Percentiles rank a stretch among this genome's conserved stretches.
Evolutionary conservation across 2,888 invertebrate genomes (phyloP).

Genomic region (Theretra japonica): DNA sequence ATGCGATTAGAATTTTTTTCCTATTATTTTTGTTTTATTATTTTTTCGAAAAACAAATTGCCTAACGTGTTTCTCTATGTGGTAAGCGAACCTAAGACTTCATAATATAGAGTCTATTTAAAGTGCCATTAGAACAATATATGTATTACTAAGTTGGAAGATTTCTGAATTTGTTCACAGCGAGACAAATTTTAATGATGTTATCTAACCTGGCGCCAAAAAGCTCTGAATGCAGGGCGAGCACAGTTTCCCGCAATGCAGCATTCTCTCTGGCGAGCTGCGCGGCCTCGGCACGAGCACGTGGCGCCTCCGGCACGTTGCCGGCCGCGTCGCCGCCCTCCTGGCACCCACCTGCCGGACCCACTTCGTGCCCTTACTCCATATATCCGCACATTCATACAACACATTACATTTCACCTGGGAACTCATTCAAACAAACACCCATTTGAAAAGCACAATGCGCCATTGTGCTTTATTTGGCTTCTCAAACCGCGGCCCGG

Average conservation of each 20-base stretch:
- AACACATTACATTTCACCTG: conserved; percentile 1
- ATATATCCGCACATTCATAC: background rate
- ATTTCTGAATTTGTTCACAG: no score
- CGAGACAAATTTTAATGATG: background rate
- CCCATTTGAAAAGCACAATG: conserved; percentile 17
- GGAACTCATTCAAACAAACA: background rate
- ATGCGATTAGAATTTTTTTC: no score
- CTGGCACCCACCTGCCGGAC: conserved; percentile 61
- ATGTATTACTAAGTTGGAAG: no score
- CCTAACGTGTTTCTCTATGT: no score
- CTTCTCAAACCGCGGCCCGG: conserved; percentile 19
- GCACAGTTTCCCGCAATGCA: conserved; percentile 88
- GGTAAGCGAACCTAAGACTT: no score
- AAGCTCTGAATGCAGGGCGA: conserved; percentile 91
- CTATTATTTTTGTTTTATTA: no score
- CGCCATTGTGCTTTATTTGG: conserved; percentile 31
- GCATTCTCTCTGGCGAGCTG: conserved; percentile 88
- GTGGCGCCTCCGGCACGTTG: conserved; percentile 77
- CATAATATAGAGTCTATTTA: no score
- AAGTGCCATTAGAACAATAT: no score
- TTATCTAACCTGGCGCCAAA: conserved; percentile 88
- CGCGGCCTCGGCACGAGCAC: conserved; percentile 84
- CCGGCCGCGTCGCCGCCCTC: conserved; percentile 65
- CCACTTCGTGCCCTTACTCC: conserved; percentile 1
- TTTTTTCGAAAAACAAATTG: no score